These are phyloP conservation scores for Mesodorylaimus sp. DNA, from an alignment of 2,888 invertebrate species.

Conservation along the genomic window DNA sequence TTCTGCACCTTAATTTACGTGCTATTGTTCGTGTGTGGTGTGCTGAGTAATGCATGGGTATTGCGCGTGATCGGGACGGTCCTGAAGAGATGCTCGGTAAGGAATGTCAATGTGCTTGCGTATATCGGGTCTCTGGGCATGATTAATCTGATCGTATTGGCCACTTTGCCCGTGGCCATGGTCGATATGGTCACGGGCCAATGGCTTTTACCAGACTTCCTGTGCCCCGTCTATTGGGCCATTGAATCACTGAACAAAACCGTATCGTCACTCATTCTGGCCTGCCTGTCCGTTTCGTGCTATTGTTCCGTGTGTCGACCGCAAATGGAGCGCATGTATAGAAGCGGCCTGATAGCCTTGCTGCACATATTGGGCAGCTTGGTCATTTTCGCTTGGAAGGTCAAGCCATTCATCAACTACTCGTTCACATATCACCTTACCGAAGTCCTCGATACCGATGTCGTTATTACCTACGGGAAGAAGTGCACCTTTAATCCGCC, in stretches of 20 bases:
- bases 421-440: neutral
- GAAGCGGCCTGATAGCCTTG: neutral
- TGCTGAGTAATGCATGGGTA: neutral
- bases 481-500: neutral
- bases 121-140: neutral
- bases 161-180: neutral
- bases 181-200: neutral
- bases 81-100: neutral
- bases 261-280: neutral
- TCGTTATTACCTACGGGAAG: neutral
- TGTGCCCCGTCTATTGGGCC: neutral
- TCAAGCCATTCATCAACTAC: neutral
- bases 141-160: neutral
- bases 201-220: neutral
- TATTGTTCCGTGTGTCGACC: neutral
- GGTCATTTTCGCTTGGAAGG: neutral
- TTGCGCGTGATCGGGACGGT: neutral
- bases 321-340: neutral
- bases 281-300: neutral
- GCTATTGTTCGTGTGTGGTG: neutral
- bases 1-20: no score
- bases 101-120: neutral
- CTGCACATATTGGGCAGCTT: neutral
- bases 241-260: neutral
- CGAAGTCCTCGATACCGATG: neutral